These are phyloP conservation scores for Agrilus biguttatus DNA, from an alignment of 2,888 invertebrate genomes.

Conservation along the genomic window DNA sequence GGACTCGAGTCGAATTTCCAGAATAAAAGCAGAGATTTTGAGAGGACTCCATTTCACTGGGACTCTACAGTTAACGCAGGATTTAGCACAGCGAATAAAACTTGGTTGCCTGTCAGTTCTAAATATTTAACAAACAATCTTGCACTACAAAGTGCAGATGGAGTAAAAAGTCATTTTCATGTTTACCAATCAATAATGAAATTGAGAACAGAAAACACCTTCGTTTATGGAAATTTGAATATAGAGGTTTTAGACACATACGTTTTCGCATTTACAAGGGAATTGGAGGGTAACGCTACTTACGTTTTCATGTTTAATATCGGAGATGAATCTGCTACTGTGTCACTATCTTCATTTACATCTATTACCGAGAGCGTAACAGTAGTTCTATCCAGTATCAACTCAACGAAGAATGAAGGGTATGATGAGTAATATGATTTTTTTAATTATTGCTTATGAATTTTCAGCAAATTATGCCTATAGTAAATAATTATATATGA, in stretches of 20 bases:
- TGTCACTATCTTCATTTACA: conserved; percentile 15
- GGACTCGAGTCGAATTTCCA: conserved; percentile 44
- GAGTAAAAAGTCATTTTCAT: conserved; percentile 41
- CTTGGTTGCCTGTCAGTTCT: conserved; percentile 57
- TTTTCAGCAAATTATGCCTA: too few species aligned
- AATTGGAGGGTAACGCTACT: conserved; percentile 11
- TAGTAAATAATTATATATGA: too few species aligned
- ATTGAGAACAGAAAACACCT: conserved; percentile 36
- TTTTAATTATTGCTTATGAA: too few species aligned
- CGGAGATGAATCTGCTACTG: conserved; percentile 31
- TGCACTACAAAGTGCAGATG: conserved; percentile 29
- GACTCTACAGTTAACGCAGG: conserved; percentile 44
- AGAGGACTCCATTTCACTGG: conserved; percentile 75
- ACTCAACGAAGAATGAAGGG: background rate
- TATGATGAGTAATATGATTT: background rate
- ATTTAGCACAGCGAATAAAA: conserved; percentile 28
- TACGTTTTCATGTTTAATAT: conserved; percentile 23
- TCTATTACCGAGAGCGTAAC: background rate
- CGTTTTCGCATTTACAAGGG: conserved; percentile 10
- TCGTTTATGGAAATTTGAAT: conserved; percentile 39
- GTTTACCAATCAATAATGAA: conserved; percentile 42
- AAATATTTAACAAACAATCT: conserved; percentile 47
- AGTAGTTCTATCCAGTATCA: background rate
- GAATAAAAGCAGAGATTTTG: conserved; percentile 53
- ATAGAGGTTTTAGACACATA: conserved; percentile 30